Evolutionary conservation across 2,888 invertebrate species (phyloP).

Genomic region (Drosophila setosimentum): DNA sequence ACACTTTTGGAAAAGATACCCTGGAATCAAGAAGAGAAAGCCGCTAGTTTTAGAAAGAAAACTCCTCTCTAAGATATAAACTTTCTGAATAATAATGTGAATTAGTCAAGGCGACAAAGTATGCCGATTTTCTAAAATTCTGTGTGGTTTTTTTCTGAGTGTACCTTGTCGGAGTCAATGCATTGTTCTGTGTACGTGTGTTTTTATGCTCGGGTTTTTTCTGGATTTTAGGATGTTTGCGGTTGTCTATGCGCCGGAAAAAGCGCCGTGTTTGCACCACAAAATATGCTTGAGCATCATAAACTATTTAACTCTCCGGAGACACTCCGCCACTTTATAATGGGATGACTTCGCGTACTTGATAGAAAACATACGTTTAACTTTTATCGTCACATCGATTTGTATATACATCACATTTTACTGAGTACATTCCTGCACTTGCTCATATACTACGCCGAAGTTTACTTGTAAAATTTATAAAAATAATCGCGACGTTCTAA

Average conservation of each 20-base stretch:
- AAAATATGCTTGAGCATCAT: constrained; percentile 44
- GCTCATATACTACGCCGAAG: not conserved
- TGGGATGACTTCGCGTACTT: constrained; percentile 22
- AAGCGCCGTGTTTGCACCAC: constrained; percentile 40
- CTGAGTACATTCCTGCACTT: constrained; percentile 3
- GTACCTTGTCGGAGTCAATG: constrained; percentile 15
- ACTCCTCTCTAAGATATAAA: no score
- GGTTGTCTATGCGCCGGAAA: constrained; percentile 38
- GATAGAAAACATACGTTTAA: constrained; percentile 10
- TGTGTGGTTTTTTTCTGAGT: not conserved
- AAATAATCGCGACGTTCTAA: constrained; percentile 1
- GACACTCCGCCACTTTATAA: constrained; percentile 30
- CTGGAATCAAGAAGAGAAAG: not conserved
- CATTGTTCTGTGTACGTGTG: constrained; percentile 52
- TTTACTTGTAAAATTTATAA: not conserved
- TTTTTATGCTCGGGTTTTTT: constrained; percentile 43
- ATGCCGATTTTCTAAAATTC: not conserved
- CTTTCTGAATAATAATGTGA: not conserved
- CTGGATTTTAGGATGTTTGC: constrained; percentile 56
- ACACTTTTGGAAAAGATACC: not conserved
- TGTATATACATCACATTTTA: not conserved
- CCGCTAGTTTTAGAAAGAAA: no score
- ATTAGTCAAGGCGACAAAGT: not conserved
- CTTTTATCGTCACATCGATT: not conserved
- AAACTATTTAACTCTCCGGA: constrained; percentile 50